Evolutionary conservation across 2,113 vertebrate species (phyloP), one percentile per base, ranked within the genome.

Genomic region (Anarrhichthys ocellatus): DNA sequence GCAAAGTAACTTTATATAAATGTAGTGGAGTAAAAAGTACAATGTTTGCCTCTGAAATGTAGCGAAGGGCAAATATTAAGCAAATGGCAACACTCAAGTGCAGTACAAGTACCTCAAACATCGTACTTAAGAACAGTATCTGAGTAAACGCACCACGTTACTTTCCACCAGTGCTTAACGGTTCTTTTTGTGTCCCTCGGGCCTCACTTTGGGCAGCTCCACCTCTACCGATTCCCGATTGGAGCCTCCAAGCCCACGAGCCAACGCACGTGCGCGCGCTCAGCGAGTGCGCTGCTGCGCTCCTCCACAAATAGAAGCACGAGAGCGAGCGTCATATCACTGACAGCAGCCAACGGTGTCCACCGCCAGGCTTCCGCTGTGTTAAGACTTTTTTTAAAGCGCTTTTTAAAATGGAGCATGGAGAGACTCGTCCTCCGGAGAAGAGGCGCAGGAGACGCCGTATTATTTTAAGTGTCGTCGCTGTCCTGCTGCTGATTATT

Each of bases 371-470:
- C 34, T 9, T 3, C 9, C 15, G 5, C 3, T 22, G 10, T 9
- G 17, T 10, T 2, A 1, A 0, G 6, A 18, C 11, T 38, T 38
- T 9, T 38, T 38, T 38, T 9, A 2, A 1, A 44, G 18, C 29
- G 2, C 9, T 7, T 32, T 63, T 0, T 13, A 15, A 34, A 34
- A 88, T 90, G 87, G 83, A 84, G 8, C 0, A 2, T 0, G 61
- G 1, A 2, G 22, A 32, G 29, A 0, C 0, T 0, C 1, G 15
- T 5, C 0, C 0, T 0, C 9, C 5, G 0, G 27, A 1, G 32
- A 86, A 52, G 48, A 78, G 0, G 2, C 50, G 42, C 29, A 82
- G 34, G 44, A 82, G 1, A 7, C 2, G 20, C 11, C 27, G 40
- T 0, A 0, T 81, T 0, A 0, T 72, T 0, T 0, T 75, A 0